phyloP scores from a whole-genome alignment of 2,797 vertebrate genomes.

The Poecilia velifera region DNA sequence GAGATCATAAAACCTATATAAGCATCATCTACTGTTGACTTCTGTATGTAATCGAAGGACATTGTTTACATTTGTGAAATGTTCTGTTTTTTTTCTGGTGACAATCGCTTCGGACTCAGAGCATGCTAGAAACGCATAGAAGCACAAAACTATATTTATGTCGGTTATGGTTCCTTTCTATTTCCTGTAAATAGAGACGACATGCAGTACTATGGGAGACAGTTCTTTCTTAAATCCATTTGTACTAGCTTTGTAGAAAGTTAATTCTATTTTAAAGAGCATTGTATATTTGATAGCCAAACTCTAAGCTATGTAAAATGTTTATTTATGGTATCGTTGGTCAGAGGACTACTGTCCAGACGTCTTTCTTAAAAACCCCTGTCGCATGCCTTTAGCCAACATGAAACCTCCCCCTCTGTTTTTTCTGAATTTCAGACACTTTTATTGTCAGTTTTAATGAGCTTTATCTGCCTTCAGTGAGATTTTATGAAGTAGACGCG shows the following conservation, averaged over 20 bases:
- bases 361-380: slow-evolving; percentile 43
- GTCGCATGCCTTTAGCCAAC: slow-evolving; percentile 64
- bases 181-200: slow-evolving; percentile 75
- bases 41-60: slow-evolving; percentile 39
- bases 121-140: slow-evolving; percentile 68
- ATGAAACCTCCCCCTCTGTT: slow-evolving; percentile 22
- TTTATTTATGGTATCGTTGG: slow-evolving; percentile 70
- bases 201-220: slow-evolving; percentile 61
- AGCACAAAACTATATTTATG: slow-evolving; percentile 67
- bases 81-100: slow-evolving; percentile 42
- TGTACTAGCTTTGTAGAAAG: slow-evolving; percentile 82
- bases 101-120: slow-evolving; percentile 46
- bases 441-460: slow-evolving; percentile 34
- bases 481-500: slow-evolving; percentile 31
- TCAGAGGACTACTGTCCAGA: slow-evolving; percentile 42
- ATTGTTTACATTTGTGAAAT: slow-evolving; percentile 68
- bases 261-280: slow-evolving; percentile 79
- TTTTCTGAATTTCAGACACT: slow-evolving; percentile 29
- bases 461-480: slow-evolving; percentile 24
- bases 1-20: not conserved
- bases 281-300: slow-evolving; percentile 79
- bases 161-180: slow-evolving; percentile 61
- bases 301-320: slow-evolving; percentile 62
- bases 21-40: not conserved
- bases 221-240: slow-evolving; percentile 76